Percentiles rank a stretch among this genome's conserved stretches.
These are phyloP conservation scores for Eucriotettix oculatus DNA, from an alignment of 2,888 invertebrate species.

Conservation along the genomic window DNA sequence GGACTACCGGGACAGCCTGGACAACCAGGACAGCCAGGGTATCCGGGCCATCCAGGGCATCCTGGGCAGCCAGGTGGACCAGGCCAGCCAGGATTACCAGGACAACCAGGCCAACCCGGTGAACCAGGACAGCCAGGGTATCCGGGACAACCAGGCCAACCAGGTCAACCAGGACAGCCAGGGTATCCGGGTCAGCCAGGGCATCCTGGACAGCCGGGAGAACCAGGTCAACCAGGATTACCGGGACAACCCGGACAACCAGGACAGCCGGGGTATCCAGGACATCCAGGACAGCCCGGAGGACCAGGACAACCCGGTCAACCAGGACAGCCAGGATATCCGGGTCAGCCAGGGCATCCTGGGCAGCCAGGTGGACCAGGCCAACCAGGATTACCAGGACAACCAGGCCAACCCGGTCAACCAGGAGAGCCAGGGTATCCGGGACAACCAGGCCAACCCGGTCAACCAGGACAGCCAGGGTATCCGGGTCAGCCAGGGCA, in stretches of 20 bases:
- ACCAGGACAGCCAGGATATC: slow-evolving; percentile 15
- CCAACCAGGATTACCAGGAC: neutral
- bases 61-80: slow-evolving; percentile 18
- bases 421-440: neutral
- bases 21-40: slow-evolving; percentile 10
- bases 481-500: slow-evolving; percentile 25
- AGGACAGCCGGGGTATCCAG: slow-evolving; percentile 18
- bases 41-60: slow-evolving; percentile 8
- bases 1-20: slow-evolving; percentile 5
- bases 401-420: slow-evolving; percentile 5
- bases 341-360: slow-evolving; percentile 1
- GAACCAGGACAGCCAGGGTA: slow-evolving; percentile 14
- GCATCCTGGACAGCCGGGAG: slow-evolving; percentile 6
- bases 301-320: slow-evolving; percentile 24
- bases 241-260: slow-evolving; percentile 1
- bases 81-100: slow-evolving; percentile 5
- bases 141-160: slow-evolving; percentile 12
- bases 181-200: slow-evolving; percentile 4
- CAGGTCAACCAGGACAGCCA: slow-evolving; percentile 1
- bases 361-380: neutral
- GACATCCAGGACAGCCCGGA: slow-evolving; percentile 25
- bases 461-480: slow-evolving; percentile 18
- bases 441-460: slow-evolving; percentile 27
- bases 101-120: slow-evolving; percentile 22
- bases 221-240: slow-evolving; percentile 6